A percentile compares a stretch with the other conserved stretches of the same genome.
Conservation (phyloP, 92 coral and sea anemone genomes). For the Epizoanthus fatuus region DNA sequence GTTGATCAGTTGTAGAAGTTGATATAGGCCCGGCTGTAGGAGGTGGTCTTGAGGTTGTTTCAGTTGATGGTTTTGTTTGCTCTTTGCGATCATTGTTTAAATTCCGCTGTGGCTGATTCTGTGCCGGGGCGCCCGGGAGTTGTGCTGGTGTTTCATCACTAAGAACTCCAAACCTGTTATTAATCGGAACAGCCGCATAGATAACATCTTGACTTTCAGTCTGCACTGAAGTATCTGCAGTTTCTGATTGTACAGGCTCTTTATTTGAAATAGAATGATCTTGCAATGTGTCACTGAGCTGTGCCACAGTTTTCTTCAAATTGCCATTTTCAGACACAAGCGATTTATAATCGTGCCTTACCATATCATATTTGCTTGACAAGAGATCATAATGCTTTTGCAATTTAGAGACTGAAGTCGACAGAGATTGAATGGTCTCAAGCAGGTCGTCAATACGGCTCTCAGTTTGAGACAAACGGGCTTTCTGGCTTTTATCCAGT, state of each 20-base stretch:
- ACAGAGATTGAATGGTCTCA: conserved; percentile 10
- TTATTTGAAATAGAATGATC: background rate
- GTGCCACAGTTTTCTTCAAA: conserved; percentile 1
- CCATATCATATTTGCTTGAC: conserved; percentile 6
- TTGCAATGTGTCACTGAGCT: background rate
- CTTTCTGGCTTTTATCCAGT: conserved; percentile 4
- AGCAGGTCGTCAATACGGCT: conserved; percentile 7
- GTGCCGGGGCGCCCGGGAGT: background rate
- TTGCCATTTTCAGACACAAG: background rate
- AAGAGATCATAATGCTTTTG: conserved; percentile 3
- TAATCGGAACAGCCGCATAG: background rate
- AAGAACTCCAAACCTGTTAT: conserved; percentile 2
- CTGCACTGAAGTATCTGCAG: background rate
- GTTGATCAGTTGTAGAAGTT: background rate
- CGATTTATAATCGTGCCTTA: conserved; percentile 11
- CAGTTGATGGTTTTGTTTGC: conserved; percentile 1
- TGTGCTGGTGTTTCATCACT: conserved; percentile 15
- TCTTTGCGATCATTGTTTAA: background rate
- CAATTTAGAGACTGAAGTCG: conserved; percentile 10
- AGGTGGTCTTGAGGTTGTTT: conserved; percentile 5
- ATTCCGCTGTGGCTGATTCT: background rate
- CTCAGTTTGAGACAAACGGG: background rate
- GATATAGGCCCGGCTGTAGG: background rate
- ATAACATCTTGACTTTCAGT: background rate
- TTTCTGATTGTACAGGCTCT: background rate